These are phyloP conservation scores for Popillia japonica DNA, from an alignment of 1,140 invertebrate species.

Conservation along the genomic window DNA sequence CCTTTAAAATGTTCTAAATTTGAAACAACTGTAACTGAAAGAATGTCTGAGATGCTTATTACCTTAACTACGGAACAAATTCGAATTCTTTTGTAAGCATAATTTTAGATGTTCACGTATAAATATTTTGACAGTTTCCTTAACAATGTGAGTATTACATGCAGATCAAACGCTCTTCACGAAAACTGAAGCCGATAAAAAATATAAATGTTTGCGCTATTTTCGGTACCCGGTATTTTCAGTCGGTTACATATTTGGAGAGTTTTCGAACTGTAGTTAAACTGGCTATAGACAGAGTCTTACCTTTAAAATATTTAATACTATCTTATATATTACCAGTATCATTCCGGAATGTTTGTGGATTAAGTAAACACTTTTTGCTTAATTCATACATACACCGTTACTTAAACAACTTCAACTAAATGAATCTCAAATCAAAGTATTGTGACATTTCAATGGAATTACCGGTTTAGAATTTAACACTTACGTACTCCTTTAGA, in stretches of 20 bases:
- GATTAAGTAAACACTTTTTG: background rate
- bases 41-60: background rate
- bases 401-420: too few relatives aligned
- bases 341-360: background rate
- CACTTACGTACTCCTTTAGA: background rate
- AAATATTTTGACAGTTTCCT: conserved; percentile 15
- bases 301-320: conserved; percentile 19
- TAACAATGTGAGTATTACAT: conserved; percentile 2
- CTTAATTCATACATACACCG: background rate
- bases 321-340: conserved; percentile 13
- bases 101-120: conserved; percentile 12
- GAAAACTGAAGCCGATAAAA: conserved; percentile 2
- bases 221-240: conserved; percentile 9
- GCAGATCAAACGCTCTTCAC: background rate
- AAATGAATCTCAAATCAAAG: background rate
- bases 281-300: background rate
- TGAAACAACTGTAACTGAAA: too few relatives aligned
- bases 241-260: background rate
- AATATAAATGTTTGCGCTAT: conserved; percentile 14
- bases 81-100: conserved; percentile 1
- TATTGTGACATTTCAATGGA: background rate
- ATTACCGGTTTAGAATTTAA: background rate
- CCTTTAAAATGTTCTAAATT: background rate
- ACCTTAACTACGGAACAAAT: background rate
- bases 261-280: background rate